These are phyloP conservation scores for Drosophila elegans DNA, from an alignment of 1,140 invertebrate genomes.

Conservation along the genomic window DNA sequence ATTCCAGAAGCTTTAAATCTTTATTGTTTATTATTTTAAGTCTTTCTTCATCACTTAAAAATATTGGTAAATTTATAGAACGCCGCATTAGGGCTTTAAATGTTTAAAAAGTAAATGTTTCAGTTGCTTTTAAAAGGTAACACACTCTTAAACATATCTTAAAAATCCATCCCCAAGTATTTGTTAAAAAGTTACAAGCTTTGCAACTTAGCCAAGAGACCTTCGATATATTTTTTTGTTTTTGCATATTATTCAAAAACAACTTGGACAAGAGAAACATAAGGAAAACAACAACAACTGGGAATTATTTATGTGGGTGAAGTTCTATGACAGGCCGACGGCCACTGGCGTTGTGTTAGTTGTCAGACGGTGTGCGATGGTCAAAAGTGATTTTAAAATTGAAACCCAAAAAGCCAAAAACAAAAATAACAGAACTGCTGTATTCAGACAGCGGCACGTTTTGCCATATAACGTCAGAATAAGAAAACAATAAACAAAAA, in stretches of 20 bases:
- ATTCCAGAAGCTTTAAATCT: too few relatives aligned
- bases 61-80: too few relatives aligned
- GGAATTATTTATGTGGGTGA: slow-evolving; percentile 73
- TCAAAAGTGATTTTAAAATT: slow-evolving; percentile 61
- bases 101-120: too few relatives aligned
- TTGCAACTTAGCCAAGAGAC: slow-evolving; percentile 5
- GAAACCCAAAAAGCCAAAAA: slow-evolving; percentile 22
- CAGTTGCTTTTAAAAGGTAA: too few relatives aligned
- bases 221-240: not conserved
- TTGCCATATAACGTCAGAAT: slow-evolving; percentile 35
- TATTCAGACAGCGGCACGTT: slow-evolving; percentile 47
- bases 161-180: not conserved
- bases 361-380: slow-evolving; percentile 40
- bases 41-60: too few relatives aligned
- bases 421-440: slow-evolving; percentile 26
- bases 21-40: too few relatives aligned
- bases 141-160: too few relatives aligned
- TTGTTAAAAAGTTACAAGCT: slow-evolving; percentile 6
- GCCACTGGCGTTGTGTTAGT: slow-evolving; percentile 49
- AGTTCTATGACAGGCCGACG: slow-evolving; percentile 53
- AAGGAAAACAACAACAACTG: slow-evolving; percentile 10
- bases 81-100: too few relatives aligned
- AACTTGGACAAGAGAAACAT: slow-evolving; percentile 18
- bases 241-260: slow-evolving; percentile 4
- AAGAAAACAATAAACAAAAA: slow-evolving; percentile 35